Evolutionary conservation across 2,888 invertebrate species (phyloP).

Genomic region (Aricia artaxerxes): DNA sequence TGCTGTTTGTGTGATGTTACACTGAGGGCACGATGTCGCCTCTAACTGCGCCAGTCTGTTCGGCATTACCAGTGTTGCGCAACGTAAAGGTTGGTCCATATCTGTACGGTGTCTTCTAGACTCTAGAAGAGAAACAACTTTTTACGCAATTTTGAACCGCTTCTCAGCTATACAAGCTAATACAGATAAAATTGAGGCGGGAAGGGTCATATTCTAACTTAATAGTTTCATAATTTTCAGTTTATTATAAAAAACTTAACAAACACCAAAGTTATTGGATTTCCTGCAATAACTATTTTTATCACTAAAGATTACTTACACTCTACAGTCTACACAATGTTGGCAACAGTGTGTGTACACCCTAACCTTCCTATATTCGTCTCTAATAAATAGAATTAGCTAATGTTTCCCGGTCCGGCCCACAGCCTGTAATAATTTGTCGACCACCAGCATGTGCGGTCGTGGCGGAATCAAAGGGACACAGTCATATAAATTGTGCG

Average conservation of each 20-base stretch:
- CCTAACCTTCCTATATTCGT: background rate
- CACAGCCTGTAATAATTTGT: background rate
- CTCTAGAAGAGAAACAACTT: no score
- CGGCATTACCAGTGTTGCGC: background rate
- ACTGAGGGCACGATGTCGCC: background rate
- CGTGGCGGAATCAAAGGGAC: background rate
- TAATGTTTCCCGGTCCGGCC: background rate
- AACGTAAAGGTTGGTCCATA: background rate
- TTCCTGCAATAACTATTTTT: no score
- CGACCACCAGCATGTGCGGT: background rate
- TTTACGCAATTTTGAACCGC: no score
- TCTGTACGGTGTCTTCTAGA: background rate
- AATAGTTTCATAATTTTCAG: no score
- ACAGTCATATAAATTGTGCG: background rate
- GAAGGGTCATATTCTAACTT: no score
- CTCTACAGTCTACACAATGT: background rate
- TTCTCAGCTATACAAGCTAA: no score
- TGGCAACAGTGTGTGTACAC: background rate
- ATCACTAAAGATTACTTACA: no score
- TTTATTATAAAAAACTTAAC: no score
- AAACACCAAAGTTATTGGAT: no score
- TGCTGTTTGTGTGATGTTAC: background rate
- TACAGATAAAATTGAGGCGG: no score
- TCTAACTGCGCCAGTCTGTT: background rate
- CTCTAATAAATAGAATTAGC: conserved; percentile 8